Conservation (phyloP, 35 echinoderm and acorn worm genomes). For the Apostichopus parvimensis region DNA sequence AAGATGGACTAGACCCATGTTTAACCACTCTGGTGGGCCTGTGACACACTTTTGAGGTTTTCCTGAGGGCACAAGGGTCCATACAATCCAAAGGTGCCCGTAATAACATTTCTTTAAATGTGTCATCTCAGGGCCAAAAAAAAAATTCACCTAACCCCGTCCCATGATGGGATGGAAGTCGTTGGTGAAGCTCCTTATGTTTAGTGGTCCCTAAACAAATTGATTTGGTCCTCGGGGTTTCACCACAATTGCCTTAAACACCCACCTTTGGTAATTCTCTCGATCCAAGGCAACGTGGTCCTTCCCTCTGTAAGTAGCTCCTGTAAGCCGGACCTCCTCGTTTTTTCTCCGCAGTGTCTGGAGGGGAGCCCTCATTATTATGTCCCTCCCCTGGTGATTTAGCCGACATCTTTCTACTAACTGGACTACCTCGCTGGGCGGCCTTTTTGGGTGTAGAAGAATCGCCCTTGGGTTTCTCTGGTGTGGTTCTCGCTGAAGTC, state of each 20-base stretch:
- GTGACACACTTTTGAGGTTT: too few species aligned
- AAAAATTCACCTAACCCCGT: too few species aligned
- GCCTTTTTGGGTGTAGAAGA: neutral
- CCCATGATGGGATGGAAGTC: too few species aligned
- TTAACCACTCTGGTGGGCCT: too few species aligned
- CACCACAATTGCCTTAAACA: neutral
- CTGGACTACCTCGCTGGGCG: neutral
- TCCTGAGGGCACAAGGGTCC: too few species aligned
- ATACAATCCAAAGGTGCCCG: too few species aligned
- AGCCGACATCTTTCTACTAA: neutral
- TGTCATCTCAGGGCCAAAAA: too few species aligned
- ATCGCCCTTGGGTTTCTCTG: neutral
- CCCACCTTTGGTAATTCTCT: constrained; percentile 86
- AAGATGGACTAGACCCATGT: too few species aligned
- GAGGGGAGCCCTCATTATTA: constrained; percentile 31
- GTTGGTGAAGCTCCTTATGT: too few species aligned
- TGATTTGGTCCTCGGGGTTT: too few species aligned
- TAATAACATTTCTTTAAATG: too few species aligned
- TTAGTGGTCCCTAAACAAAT: too few species aligned
- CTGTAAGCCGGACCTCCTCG: constrained; percentile 68
- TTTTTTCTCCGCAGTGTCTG: constrained; percentile 57
- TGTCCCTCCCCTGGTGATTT: neutral
- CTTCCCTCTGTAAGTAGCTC: constrained; percentile 86
- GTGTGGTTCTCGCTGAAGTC: neutral
- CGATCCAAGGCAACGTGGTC: constrained; percentile 75